Evolutionary conservation across 2,113 vertebrate species (phyloP).

Genomic region (Paratilapia polleni): DNA sequence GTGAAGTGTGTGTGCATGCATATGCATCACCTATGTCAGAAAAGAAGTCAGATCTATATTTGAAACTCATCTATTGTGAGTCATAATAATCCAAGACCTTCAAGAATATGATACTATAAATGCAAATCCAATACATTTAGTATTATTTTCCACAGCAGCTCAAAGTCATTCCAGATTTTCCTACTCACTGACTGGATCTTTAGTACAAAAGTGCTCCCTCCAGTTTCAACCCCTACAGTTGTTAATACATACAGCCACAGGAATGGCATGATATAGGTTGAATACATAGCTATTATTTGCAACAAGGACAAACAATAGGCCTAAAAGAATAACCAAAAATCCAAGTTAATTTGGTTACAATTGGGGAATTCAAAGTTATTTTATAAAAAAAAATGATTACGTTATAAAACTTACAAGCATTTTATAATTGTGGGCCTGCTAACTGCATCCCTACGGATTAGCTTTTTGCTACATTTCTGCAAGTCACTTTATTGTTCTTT

Average conservation of each 20-base stretch:
- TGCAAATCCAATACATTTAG: background rate
- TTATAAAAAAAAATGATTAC: background rate
- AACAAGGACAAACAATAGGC: background rate
- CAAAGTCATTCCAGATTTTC: slow-evolving; percentile 5
- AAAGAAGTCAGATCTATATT: slow-evolving; percentile 10
- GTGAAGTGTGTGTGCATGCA: slow-evolving; percentile 43
- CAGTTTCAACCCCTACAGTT: background rate
- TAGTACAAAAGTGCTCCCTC: background rate
- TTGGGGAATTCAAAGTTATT: background rate
- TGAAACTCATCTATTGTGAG: slow-evolving; percentile 12
- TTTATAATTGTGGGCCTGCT: background rate
- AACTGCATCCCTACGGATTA: background rate
- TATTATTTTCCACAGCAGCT: slow-evolving; percentile 24
- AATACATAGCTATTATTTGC: background rate
- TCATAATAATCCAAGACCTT: slow-evolving; percentile 6
- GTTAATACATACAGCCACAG: background rate
- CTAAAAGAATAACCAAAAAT: background rate
- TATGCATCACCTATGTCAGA: slow-evolving; percentile 41
- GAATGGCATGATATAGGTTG: background rate
- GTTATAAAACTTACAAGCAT: background rate
- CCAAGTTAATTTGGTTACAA: background rate
- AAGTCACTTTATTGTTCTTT: background rate
- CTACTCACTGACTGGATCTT: background rate
- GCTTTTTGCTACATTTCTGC: background rate
- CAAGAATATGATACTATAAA: background rate